These are phyloP conservation scores for Ectemnius continuus DNA, from an alignment of 2,888 invertebrate genomes.

Conservation along the genomic window DNA sequence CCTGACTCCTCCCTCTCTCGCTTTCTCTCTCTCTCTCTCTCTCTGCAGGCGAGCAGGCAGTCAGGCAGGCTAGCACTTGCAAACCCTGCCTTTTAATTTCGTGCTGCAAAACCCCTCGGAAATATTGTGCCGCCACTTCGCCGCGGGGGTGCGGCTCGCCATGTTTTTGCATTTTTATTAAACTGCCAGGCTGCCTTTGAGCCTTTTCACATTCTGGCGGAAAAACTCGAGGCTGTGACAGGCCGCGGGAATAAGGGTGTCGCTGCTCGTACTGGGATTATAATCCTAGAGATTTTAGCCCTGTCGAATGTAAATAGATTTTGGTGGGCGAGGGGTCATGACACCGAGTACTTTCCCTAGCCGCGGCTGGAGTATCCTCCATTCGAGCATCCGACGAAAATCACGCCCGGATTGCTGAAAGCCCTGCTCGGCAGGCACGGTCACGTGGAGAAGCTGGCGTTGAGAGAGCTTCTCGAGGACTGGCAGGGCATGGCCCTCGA, in stretches of 20 bases:
- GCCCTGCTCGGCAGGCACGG: slow-evolving; percentile 87
- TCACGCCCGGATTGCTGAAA: slow-evolving; percentile 89
- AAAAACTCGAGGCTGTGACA: not conserved
- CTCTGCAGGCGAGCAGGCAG: not conserved
- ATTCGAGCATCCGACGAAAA: slow-evolving; percentile 84
- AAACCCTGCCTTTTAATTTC: not conserved
- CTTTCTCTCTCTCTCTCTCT: not conserved
- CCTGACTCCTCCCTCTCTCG: not conserved
- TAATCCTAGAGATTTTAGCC: too few species aligned
- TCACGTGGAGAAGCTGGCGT: slow-evolving; percentile 50
- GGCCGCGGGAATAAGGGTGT: not conserved
- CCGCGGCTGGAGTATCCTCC: slow-evolving; percentile 84
- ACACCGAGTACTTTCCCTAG: slow-evolving; percentile 51
- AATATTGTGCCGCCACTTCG: slow-evolving; percentile 2
- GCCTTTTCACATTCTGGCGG: not conserved
- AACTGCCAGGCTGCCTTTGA: not conserved
- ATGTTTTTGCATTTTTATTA: slow-evolving; percentile 6
- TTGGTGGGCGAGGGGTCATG: not conserved
- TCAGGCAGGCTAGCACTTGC: not conserved
- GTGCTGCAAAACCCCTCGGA: not conserved
- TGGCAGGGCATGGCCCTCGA: slow-evolving; percentile 69
- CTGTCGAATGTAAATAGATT: too few species aligned
- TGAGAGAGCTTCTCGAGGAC: slow-evolving; percentile 60
- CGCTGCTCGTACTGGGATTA: not conserved
- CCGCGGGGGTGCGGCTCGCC: not conserved